Percentiles rank a stretch among this genome's conserved stretches.
phyloP scores from a whole-genome alignment of 2,797 vertebrate species.

The Pseudochromis fuscus region DNA sequence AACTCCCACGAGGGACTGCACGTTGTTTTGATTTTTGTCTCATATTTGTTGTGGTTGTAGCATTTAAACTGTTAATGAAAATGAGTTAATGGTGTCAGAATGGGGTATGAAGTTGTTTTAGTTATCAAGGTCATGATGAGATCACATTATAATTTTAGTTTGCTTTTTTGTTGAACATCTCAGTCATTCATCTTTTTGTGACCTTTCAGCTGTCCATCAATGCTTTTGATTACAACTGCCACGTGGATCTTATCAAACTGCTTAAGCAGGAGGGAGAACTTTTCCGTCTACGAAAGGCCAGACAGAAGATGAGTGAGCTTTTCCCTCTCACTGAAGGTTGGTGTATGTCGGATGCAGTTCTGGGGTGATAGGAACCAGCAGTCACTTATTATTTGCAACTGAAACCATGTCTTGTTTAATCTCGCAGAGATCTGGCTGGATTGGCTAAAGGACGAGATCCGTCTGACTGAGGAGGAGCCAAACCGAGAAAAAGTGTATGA shows the following conservation, averaged over 20 bases:
- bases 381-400: conserved; percentile 5
- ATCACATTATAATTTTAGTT: too few relatives aligned
- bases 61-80: background rate
- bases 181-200: background rate
- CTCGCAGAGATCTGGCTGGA: conserved; percentile 95
- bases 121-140: too few relatives aligned
- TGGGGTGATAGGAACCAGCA: background rate
- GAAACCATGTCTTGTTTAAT: conserved; percentile 26
- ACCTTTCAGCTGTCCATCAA: conserved; percentile 92
- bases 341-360: conserved; percentile 20
- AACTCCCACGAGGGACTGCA: too few relatives aligned
- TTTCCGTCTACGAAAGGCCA: conserved; percentile 88
- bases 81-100: background rate
- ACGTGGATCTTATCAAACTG: conserved; percentile 95
- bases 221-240: conserved; percentile 96
- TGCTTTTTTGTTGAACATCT: background rate
- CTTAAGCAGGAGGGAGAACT: conserved; percentile 94
- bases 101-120: background rate
- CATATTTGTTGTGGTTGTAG: background rate
- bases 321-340: conserved; percentile 98
- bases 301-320: conserved; percentile 98
- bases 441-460: conserved; percentile 97
- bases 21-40: too few relatives aligned
- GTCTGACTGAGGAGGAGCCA: conserved; percentile 86
- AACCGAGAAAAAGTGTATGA: conserved; percentile 93